Percentiles rank a stretch among this genome's conserved stretches.
These are phyloP conservation scores for Elgonia sp. DNA, from an alignment of 2,888 invertebrate species.

Conservation along the genomic window DNA sequence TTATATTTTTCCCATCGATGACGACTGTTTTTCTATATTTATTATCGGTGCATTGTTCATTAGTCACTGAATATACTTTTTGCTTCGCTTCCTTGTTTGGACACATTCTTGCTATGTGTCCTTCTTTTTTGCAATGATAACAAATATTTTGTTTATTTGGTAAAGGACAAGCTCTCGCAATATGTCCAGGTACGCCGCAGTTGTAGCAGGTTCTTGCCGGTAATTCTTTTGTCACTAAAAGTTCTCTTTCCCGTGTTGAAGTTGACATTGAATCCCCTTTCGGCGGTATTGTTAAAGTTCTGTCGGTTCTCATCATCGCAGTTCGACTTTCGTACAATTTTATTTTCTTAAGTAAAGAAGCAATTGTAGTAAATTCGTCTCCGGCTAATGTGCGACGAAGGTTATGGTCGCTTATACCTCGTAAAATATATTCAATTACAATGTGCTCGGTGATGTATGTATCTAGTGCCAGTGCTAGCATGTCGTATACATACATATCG, in stretches of 20 bases:
- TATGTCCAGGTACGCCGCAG: neutral
- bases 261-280: neutral
- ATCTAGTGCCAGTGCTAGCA: constrained; percentile 23
- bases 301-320: neutral
- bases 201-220: neutral
- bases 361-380: neutral
- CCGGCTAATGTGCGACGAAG: constrained; percentile 4
- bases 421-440: constrained; percentile 17
- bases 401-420: constrained; percentile 14
- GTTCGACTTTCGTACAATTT: constrained; percentile 10
- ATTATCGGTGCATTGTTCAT: neutral
- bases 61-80: neutral
- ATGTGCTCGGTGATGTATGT: neutral
- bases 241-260: neutral
- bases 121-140: constrained; percentile 7
- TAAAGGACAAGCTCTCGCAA: neutral
- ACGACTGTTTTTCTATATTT: neutral
- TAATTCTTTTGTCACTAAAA: neutral
- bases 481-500: constrained; percentile 41
- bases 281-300: neutral
- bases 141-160: constrained; percentile 5
- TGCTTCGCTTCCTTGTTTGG: neutral
- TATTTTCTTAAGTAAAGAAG: neutral
- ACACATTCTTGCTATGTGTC: constrained; percentile 11
- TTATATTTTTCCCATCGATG: neutral